These are phyloP conservation scores for Symphodus melops DNA, from an alignment of 2,113 vertebrate genomes.

Conservation along the genomic window DNA sequence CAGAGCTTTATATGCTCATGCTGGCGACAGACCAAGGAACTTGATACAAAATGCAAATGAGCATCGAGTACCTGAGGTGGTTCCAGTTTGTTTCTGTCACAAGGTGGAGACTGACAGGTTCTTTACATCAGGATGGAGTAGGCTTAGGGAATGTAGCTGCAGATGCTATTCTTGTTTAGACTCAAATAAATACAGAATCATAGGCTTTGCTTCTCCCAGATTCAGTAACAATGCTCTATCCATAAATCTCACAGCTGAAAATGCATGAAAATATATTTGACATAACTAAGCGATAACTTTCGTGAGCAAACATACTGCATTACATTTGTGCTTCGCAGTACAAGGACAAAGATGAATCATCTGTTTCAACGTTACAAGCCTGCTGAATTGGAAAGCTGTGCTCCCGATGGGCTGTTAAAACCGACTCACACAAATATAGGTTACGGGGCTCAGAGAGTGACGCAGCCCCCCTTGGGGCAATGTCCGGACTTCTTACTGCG, in stretches of 20 bases:
- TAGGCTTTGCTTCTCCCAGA: neutral
- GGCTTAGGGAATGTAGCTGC: slow-evolving; percentile 46
- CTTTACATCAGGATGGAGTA: slow-evolving; percentile 53
- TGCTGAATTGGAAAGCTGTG: slow-evolving; percentile 37
- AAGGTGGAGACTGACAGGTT: slow-evolving; percentile 66
- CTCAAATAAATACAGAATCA: slow-evolving; percentile 37
- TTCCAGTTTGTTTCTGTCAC: slow-evolving; percentile 74
- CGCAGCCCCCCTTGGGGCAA: slow-evolving; percentile 44
- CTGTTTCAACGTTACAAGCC: slow-evolving; percentile 36
- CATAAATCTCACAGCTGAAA: slow-evolving; percentile 25
- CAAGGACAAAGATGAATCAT: slow-evolving; percentile 52
- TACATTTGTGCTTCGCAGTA: slow-evolving; percentile 40
- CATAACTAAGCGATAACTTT: slow-evolving; percentile 21
- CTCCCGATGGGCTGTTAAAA: slow-evolving; percentile 49
- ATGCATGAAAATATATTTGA: slow-evolving; percentile 39
- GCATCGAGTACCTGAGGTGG: slow-evolving; percentile 69
- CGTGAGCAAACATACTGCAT: slow-evolving; percentile 15
- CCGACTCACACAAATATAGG: slow-evolving; percentile 57
- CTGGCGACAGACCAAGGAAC: slow-evolving; percentile 72
- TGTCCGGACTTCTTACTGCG: slow-evolving; percentile 63
- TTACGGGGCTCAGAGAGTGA: slow-evolving; percentile 52
- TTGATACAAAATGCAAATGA: slow-evolving; percentile 79
- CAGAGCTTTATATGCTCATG: slow-evolving; percentile 63
- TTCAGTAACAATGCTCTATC: slow-evolving; percentile 33
- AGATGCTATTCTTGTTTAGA: slow-evolving; percentile 59